phyloP scores from a whole-genome alignment of 1,140 invertebrate genomes.

The Bombus confusus region DNA sequence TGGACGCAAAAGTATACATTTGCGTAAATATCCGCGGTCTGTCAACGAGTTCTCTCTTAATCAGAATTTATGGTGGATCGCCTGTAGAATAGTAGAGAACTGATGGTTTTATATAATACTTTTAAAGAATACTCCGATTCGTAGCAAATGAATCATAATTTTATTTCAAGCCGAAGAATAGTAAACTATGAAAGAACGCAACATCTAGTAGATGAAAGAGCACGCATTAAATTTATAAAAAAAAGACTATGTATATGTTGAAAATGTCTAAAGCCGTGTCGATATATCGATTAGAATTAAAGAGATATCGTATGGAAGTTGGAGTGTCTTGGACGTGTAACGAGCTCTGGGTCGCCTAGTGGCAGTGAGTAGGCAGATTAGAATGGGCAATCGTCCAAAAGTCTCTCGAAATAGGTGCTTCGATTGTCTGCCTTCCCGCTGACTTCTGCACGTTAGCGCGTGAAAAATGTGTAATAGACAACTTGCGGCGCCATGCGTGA shows the following conservation, averaged over 20 bases:
- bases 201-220: neutral
- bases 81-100: neutral
- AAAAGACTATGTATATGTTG: neutral
- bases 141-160: neutral
- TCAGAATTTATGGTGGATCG: neutral
- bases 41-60: too few relatives aligned
- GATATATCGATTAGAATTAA: neutral
- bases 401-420: slow-evolving; percentile 67
- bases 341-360: slow-evolving; percentile 63
- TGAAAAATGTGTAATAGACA: slow-evolving; percentile 31
- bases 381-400: slow-evolving; percentile 65
- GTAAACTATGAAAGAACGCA: neutral
- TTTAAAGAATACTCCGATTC: neutral
- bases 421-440: slow-evolving; percentile 35
- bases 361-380: slow-evolving; percentile 61
- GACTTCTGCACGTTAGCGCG: slow-evolving; percentile 31
- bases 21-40: too few relatives aligned
- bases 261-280: too few relatives aligned
- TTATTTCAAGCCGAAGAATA: neutral
- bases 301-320: slow-evolving; percentile 5
- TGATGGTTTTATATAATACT: too few relatives aligned
- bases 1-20: too few relatives aligned
- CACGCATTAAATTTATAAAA: neutral
- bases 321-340: slow-evolving; percentile 29
- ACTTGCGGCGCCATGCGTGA: slow-evolving; percentile 13